Percentiles rank a stretch among this genome's conserved stretches.
Evolutionary conservation across 2,113 vertebrate genomes (phyloP).

Genomic region (Loxodonta africana): DNA sequence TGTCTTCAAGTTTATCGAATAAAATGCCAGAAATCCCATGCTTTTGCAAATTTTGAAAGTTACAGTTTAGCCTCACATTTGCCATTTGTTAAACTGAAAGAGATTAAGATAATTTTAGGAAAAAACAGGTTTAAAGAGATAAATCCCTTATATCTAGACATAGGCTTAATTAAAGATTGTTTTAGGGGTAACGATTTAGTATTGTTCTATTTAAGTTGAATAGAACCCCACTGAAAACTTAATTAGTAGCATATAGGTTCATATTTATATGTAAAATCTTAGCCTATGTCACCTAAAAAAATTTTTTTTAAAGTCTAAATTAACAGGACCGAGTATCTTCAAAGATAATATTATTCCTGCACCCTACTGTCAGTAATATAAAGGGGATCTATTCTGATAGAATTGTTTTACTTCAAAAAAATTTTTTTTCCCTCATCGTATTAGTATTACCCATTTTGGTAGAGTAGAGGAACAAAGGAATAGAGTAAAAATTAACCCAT

Average conservation of each 20-base stretch:
- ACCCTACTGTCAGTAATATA: constrained; percentile 14
- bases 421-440: background rate
- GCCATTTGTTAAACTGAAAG: constrained; percentile 12
- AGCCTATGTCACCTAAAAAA: background rate
- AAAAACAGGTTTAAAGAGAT: background rate
- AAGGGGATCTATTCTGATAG: background rate
- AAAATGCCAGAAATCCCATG: background rate
- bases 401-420: background rate
- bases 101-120: background rate
- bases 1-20: background rate
- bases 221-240: background rate
- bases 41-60: constrained; percentile 31
- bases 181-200: background rate
- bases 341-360: background rate
- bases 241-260: background rate
- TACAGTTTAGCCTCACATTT: background rate
- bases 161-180: background rate
- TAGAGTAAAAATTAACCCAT: background rate
- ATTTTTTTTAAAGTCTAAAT: constrained; percentile 41
- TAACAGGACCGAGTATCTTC: background rate
- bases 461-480: background rate
- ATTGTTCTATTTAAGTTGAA: constrained; percentile 36
- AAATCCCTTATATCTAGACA: background rate
- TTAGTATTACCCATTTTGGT: background rate
- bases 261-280: constrained; percentile 39